phyloP scores from a whole-genome alignment of 2,888 invertebrate genomes.

The Leptopilina myrica region DNA sequence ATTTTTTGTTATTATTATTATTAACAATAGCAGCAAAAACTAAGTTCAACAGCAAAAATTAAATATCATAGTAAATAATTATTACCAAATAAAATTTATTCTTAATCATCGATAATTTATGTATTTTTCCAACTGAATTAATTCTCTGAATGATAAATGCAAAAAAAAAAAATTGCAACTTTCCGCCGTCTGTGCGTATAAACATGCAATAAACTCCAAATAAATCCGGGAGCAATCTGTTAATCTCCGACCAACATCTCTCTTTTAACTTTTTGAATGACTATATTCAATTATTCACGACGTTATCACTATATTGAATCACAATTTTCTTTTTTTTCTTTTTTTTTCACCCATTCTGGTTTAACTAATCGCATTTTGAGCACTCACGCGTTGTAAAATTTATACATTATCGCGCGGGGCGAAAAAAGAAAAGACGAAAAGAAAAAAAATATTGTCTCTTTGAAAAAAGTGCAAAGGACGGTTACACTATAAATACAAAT shows the following conservation, averaged over 20 bases:
- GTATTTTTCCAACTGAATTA: too few relatives aligned
- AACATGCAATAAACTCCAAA: constrained; percentile 7
- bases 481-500: constrained; percentile 15
- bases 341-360: not conserved
- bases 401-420: not conserved
- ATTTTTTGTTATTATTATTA: too few relatives aligned
- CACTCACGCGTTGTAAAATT: not conserved
- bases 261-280: constrained; percentile 27
- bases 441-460: not conserved
- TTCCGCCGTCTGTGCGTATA: too few relatives aligned
- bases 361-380: constrained; percentile 8
- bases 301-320: constrained; percentile 19
- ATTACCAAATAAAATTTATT: too few relatives aligned
- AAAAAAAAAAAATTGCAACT: not conserved
- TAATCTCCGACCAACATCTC: constrained; percentile 23
- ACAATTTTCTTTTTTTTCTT: not conserved
- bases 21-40: too few relatives aligned
- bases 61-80: too few relatives aligned
- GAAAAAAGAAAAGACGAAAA: not conserved
- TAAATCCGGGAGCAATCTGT: not conserved
- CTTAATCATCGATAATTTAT: too few relatives aligned
- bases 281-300: constrained; percentile 29
- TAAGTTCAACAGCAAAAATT: too few relatives aligned
- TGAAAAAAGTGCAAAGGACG: constrained; percentile 27
- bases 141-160: too few relatives aligned